Base-by-base conservation (phyloP, 2,888 invertebrate species). In the Drosophila kambysellisi region DNA sequence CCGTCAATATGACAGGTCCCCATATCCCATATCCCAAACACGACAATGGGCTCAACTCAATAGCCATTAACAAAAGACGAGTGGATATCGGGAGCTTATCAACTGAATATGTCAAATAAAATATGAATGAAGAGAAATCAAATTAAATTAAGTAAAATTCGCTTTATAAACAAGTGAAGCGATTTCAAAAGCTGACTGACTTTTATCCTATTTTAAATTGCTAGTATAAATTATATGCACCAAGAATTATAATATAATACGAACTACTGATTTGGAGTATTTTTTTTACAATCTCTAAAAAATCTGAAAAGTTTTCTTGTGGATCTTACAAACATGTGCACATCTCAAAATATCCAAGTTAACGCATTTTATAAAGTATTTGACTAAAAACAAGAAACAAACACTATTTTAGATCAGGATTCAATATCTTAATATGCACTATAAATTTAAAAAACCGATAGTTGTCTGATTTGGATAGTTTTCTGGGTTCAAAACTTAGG, bases 1-100 rank as follows among this genome's bases (percentile, higher is more conserved):
- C 76, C 82, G 70, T 76, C 74, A 71, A 81, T 81, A 74, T 85
- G 92, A 87, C 90, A 89, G 76, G 66, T 32, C 58, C 15, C 46
- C 25, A 46, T 20, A 37, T 25, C 6, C 29, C 17, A 37, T 41
- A 54, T 43, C 43, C 43, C 37, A 25, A 15, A 4, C 17, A 70
- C 59, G 46, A 73, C 73, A 73, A 63, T 76, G 60, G 74, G 58
- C 81, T 8, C 8, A 46, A 15, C 25, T 46, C 46, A 54, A 53
- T 25, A 30, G 46, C 46, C 15, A 11, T 12, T 41, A 53, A 33
- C 17, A 17, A 20, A 46, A 61, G 51, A 37, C n/a, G 3, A 37
- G 20, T 15, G 12, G 15, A 39, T 39, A 39, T 39, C 41, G 39
- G 4, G 12, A 56, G 29, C 37, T 62, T 43, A 29, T 60, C 62